These are phyloP conservation scores for Embidobia sp. DNA, from an alignment of 2,888 invertebrate species.

Conservation along the genomic window DNA sequence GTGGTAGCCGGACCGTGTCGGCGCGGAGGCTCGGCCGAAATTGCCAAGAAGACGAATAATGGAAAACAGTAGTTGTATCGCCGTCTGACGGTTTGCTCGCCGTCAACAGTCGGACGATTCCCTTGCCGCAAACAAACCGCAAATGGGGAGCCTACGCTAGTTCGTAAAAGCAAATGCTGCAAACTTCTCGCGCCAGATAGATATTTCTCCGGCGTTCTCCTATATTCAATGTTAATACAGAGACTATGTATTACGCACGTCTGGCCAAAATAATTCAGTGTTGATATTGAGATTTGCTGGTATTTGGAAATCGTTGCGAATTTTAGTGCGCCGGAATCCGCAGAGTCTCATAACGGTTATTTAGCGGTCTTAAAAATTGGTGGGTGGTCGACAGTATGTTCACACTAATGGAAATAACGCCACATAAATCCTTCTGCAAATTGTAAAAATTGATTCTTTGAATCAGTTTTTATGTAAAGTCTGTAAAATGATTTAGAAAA, in stretches of 20 bases:
- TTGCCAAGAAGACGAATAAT: constrained; percentile 62
- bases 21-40: constrained; percentile 21
- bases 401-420: too few species aligned
- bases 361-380: too few species aligned
- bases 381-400: too few species aligned
- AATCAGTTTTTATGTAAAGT: too few species aligned
- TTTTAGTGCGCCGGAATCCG: too few species aligned
- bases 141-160: constrained; percentile 30
- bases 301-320: not conserved
- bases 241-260: not conserved
- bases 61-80: constrained; percentile 54
- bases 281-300: constrained; percentile 4
- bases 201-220: constrained; percentile 12
- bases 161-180: constrained; percentile 41
- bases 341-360: too few species aligned
- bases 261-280: not conserved
- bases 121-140: constrained; percentile 46
- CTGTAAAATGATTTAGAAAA: too few species aligned
- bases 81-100: constrained; percentile 35
- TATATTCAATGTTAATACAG: constrained; percentile 25
- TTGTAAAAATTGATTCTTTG: too few species aligned
- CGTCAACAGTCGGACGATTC: constrained; percentile 43
- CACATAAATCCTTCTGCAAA: too few species aligned
- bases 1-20: too few species aligned
- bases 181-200: constrained; percentile 38